Percentiles rank a stretch among this genome's conserved stretches.
Evolutionary conservation across 2,797 vertebrate species (phyloP).

Genomic region (Nothura maculosa): DNA sequence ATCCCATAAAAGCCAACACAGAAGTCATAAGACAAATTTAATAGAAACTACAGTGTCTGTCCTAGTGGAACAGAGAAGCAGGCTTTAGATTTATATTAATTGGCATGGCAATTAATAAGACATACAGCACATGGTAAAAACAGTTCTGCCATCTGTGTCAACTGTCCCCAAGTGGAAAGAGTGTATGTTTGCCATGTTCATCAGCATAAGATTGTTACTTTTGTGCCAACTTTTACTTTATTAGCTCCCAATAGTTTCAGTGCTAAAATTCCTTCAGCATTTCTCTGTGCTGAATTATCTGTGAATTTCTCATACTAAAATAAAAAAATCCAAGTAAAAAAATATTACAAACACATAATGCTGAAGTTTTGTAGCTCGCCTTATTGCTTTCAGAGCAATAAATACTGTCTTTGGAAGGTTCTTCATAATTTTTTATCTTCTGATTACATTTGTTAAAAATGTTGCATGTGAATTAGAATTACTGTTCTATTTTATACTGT

Average conservation of each 20-base stretch:
- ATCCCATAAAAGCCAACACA: not conserved
- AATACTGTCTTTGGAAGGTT: not conserved
- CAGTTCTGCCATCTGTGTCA: conserved; percentile 53
- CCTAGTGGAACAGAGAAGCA: not conserved
- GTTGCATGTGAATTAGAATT: not conserved
- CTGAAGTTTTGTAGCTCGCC: not conserved
- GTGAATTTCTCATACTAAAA: not conserved
- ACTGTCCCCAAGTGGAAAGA: conserved; percentile 1
- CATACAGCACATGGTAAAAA: conserved; percentile 60
- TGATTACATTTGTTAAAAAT: not conserved
- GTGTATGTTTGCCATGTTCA: not conserved
- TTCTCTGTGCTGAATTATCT: not conserved
- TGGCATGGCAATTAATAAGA: conserved; percentile 50
- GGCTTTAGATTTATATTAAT: conserved; percentile 17
- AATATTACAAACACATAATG: not conserved
- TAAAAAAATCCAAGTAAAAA: not conserved
- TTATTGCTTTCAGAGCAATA: not conserved
- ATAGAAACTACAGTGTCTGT: not conserved
- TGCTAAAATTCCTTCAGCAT: not conserved
- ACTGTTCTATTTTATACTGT: not conserved
- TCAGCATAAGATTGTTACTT: not conserved
- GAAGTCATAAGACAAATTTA: not conserved
- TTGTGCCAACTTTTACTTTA: conserved; percentile 6
- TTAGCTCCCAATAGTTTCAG: not conserved
- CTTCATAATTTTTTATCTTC: not conserved